phyloP scores from a whole-genome alignment of 92 coral and sea anemone genomes.

The Heteractis magnifica region DNA sequence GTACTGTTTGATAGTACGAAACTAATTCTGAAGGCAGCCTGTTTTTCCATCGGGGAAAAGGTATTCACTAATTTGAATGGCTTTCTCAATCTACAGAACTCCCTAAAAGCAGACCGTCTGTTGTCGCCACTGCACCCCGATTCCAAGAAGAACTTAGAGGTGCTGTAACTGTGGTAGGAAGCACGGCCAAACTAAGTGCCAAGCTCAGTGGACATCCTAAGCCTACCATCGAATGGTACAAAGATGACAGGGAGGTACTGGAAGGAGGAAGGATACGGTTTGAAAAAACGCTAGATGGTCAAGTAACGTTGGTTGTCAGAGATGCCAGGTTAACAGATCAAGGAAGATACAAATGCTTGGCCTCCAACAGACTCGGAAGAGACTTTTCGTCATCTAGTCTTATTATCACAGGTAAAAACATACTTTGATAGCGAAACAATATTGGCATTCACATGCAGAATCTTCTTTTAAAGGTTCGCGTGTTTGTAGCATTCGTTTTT shows the following conservation, averaged over 20 bases:
- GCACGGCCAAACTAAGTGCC: conserved; percentile 56
- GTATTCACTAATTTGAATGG: neutral
- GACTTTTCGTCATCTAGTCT: conserved; percentile 73
- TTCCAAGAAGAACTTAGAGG: conserved; percentile 41
- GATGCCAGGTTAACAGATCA: conserved; percentile 68
- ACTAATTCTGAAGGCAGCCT: neutral
- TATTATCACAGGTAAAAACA: conserved; percentile 70
- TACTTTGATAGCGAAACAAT: neutral
- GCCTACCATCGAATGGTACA: conserved; percentile 79
- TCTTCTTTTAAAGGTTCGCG: too few species aligned
- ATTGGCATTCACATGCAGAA: too few species aligned
- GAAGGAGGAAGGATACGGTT: conserved; percentile 74
- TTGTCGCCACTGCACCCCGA: conserved; percentile 33
- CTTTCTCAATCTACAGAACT: conserved; percentile 14
- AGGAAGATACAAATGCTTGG: conserved; percentile 85
- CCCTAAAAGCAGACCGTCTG: conserved; percentile 20
- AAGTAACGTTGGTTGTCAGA: conserved; percentile 58
- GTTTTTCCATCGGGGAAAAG: neutral
- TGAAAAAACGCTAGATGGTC: conserved; percentile 65
- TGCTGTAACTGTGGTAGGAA: conserved; percentile 41
- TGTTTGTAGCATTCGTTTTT: neutral
- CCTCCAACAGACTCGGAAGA: conserved; percentile 80
- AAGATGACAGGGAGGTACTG: conserved; percentile 65
- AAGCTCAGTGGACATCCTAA: conserved; percentile 72
- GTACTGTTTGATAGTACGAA: too few species aligned